A percentile compares a stretch with the other conserved stretches of the same genome.
Evolutionary conservation across 2,888 invertebrate species (phyloP).

Genomic region (Drosophila affinis): DNA sequence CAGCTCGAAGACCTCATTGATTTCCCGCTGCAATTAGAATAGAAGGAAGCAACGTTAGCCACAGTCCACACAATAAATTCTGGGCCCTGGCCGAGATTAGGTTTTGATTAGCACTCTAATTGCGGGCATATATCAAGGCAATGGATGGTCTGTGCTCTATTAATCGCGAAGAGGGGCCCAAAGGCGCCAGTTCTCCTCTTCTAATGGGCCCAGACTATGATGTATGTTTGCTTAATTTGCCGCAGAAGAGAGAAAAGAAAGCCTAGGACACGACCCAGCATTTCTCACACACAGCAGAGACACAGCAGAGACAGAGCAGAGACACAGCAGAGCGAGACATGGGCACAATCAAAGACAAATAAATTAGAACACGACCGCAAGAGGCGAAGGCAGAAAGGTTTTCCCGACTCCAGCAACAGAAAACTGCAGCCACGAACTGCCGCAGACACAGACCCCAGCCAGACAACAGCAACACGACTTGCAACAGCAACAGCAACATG

Average conservation of each 20-base stretch:
- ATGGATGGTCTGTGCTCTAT: constrained; percentile 49
- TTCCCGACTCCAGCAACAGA: constrained; percentile 40
- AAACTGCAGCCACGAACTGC: constrained; percentile 66
- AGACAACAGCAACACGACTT: constrained; percentile 48
- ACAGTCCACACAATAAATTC: constrained; percentile 49
- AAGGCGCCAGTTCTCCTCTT: constrained; percentile 31
- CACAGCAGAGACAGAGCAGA: constrained; percentile 21
- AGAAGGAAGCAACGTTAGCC: constrained; percentile 3
- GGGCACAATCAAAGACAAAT: constrained; percentile 77
- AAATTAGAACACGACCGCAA: constrained; percentile 78
- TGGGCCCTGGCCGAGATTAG: constrained; percentile 43
- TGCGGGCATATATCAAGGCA: constrained; percentile 69
- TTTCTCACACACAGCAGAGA: constrained; percentile 31
- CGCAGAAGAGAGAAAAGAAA: constrained; percentile 47
- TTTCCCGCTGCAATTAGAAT: constrained; percentile 81
- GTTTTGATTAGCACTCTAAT: constrained; percentile 72
- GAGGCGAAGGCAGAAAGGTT: constrained; percentile 44
- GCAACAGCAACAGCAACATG: constrained; percentile 26
- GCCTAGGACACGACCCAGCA: constrained; percentile 54
- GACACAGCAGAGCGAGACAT: constrained; percentile 37
- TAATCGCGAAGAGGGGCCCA: constrained; percentile 18
- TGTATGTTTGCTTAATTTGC: constrained; percentile 70
- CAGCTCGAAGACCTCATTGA: constrained; percentile 84
- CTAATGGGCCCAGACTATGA: constrained; percentile 68
- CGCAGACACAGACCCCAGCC: neutral